These are phyloP conservation scores for Alentia gelatinosa DNA, from an alignment of 2,888 invertebrate species.

Conservation along the genomic window DNA sequence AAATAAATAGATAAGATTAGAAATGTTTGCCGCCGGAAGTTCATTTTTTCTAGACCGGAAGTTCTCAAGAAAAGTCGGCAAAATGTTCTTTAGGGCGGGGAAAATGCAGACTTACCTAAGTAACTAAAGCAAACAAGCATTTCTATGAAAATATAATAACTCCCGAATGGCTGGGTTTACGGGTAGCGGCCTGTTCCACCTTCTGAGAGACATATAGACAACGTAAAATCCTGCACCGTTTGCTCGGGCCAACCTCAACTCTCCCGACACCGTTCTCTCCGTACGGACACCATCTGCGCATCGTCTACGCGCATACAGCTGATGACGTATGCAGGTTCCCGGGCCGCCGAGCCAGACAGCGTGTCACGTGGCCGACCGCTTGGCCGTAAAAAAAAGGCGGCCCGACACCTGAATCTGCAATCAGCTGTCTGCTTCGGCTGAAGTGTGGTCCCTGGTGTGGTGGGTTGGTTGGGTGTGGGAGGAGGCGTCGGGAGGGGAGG, in stretches of 20 bases:
- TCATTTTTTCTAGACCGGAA: slow-evolving; percentile 67
- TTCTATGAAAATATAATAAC: slow-evolving; percentile 68
- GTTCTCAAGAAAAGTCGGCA: slow-evolving; percentile 53
- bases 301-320: slow-evolving; percentile 54
- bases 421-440: neutral
- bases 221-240: neutral
- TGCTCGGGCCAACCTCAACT: neutral
- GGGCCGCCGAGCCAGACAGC: slow-evolving; percentile 38
- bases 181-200: neutral
- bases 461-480: neutral
- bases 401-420: slow-evolving; percentile 26
- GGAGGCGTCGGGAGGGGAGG: neutral
- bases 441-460: neutral
- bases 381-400: slow-evolving; percentile 24
- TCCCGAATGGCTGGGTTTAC: slow-evolving; percentile 67
- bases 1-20: slow-evolving; percentile 62
- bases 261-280: neutral
- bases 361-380: neutral
- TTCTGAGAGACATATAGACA: neutral
- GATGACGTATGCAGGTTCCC: neutral
- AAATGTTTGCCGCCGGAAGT: slow-evolving; percentile 67
- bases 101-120: slow-evolving; percentile 68
- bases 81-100: slow-evolving; percentile 37
- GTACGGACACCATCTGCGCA: slow-evolving; percentile 51
- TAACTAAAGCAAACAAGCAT: slow-evolving; percentile 75